Percentiles rank a stretch among this genome's conserved stretches.
These are phyloP conservation scores for Pelodytes ibericus DNA, from an alignment of 2,797 vertebrate species.

Conservation along the genomic window DNA sequence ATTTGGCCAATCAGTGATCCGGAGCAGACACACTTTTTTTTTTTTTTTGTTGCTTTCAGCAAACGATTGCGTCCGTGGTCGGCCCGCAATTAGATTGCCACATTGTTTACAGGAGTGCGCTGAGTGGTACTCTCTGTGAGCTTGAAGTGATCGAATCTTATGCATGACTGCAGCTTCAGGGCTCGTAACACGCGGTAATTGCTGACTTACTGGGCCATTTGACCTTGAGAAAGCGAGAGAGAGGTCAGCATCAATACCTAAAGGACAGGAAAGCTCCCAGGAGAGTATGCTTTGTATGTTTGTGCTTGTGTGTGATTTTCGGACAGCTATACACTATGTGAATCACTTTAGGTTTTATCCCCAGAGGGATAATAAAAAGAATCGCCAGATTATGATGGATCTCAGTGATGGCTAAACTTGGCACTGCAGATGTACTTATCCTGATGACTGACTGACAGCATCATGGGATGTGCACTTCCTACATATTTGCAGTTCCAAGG, in stretches of 20 bases:
- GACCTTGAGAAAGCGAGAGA: constrained; percentile 34
- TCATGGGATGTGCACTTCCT: too few relatives aligned
- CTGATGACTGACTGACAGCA: too few relatives aligned
- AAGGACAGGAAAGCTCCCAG: background rate
- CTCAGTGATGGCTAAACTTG: too few relatives aligned
- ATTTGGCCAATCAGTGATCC: background rate
- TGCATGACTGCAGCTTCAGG: background rate
- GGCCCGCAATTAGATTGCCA: background rate
- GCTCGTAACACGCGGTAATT: background rate
- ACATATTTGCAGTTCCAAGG: too few relatives aligned
- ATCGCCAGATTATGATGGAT: too few relatives aligned
- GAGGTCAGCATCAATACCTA: constrained; percentile 31
- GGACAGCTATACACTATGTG: too few relatives aligned
- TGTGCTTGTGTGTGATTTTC: background rate
- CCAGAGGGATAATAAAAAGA: too few relatives aligned
- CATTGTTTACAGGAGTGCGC: constrained; percentile 11
- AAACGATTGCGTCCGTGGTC: background rate
- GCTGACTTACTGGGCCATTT: background rate
- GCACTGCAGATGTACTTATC: too few relatives aligned
- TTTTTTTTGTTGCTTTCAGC: background rate
- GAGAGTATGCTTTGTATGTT: background rate
- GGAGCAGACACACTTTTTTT: background rate
- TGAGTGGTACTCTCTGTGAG: constrained; percentile 16
- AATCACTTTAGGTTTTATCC: too few relatives aligned
- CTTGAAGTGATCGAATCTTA: constrained; percentile 6